These are phyloP conservation scores for Stegostoma tigrinum DNA, from an alignment of 2,113 vertebrate species.

Conservation along the genomic window DNA sequence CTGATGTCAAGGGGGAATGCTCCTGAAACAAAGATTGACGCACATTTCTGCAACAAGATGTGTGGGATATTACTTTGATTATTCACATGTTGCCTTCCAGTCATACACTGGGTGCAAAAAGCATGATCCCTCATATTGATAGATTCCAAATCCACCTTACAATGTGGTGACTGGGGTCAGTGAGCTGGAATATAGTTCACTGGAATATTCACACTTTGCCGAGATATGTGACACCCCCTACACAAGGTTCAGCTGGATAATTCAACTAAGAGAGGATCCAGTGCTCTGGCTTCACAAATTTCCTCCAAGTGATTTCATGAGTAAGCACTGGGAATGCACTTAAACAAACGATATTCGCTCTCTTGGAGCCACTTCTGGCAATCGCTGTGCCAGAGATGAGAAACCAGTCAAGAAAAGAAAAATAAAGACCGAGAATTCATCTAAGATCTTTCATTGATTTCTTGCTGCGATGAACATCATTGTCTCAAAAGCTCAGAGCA, in stretches of 20 bases:
- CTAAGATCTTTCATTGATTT: background rate
- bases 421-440: background rate
- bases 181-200: background rate
- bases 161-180: background rate
- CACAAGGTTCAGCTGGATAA: background rate
- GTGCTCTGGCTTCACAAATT: background rate
- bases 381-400: background rate
- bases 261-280: background rate
- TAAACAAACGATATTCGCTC: background rate
- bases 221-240: background rate
- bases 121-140: background rate
- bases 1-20: background rate
- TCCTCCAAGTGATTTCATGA: background rate
- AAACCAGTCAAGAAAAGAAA: background rate
- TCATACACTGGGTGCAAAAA: background rate
- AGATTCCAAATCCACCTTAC: background rate
- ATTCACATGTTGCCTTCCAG: background rate
- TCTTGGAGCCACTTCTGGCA: background rate
- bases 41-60: background rate
- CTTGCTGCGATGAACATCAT: background rate
- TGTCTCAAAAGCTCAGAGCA: background rate
- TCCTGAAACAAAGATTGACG: background rate
- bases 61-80: background rate
- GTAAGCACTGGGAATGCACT: background rate
- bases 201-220: background rate